phyloP scores from a whole-genome alignment of 2,113 vertebrate species.

The Natator depressus region DNA sequence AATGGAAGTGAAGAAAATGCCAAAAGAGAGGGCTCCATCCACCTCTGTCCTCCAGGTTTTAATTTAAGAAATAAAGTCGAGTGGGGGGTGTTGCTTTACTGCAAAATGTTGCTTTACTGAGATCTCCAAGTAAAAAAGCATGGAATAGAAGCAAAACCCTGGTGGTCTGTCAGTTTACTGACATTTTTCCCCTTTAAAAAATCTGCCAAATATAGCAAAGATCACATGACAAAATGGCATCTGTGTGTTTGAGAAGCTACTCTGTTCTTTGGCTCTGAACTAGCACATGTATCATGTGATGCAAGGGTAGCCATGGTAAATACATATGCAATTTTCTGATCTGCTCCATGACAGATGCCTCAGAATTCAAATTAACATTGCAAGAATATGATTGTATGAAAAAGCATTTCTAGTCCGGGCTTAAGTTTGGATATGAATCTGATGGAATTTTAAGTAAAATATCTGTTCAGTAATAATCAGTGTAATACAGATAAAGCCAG shows the following conservation, averaged over 20 bases:
- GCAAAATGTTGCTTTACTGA: too few species aligned
- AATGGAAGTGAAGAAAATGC: background rate
- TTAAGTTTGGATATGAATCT: background rate
- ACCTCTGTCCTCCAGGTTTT: background rate
- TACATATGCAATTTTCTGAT: background rate
- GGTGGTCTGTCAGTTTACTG: background rate
- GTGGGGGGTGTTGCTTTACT: accelerated
- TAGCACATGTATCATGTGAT: slow-evolving; percentile 28
- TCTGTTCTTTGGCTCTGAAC: slow-evolving; percentile 49
- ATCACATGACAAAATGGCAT: slow-evolving; percentile 33
- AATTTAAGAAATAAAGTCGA: background rate
- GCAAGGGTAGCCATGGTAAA: slow-evolving; percentile 72
- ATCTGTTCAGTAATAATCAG: background rate
- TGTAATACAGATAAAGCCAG: background rate
- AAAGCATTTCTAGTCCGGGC: background rate
- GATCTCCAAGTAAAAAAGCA: background rate
- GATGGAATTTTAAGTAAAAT: background rate
- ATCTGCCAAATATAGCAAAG: slow-evolving; percentile 3
- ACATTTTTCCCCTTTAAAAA: slow-evolving; percentile 40
- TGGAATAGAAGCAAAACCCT: background rate
- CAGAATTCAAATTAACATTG: slow-evolving; percentile 29
- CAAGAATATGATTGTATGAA: background rate
- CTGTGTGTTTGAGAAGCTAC: slow-evolving; percentile 20
- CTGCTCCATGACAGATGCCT: background rate
- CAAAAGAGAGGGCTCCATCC: background rate